These are phyloP conservation scores for Lepidurus arcticus DNA, from an alignment of 1,140 invertebrate species.

Conservation along the genomic window DNA sequence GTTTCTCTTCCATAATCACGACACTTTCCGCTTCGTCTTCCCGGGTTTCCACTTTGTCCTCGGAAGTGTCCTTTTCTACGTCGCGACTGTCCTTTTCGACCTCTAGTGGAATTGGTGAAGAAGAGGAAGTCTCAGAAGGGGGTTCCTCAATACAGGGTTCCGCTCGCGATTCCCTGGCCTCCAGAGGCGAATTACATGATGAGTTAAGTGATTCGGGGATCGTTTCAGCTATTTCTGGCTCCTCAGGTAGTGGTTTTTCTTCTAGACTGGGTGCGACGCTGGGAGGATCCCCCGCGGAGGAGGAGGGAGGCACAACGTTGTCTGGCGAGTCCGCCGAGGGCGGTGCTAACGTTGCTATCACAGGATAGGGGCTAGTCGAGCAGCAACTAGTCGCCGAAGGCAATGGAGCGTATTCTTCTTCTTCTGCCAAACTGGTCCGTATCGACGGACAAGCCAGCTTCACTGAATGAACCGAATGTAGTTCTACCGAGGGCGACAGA, in stretches of 20 bases:
- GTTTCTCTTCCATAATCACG: not conserved
- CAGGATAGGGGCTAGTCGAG: slow-evolving; percentile 35
- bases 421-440: no score
- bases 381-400: slow-evolving; percentile 28
- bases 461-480: not conserved
- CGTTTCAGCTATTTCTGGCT: no score
- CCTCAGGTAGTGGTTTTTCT: not conserved
- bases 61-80: no score
- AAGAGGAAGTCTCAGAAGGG: no score
- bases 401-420: not conserved
- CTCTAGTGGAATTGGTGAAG: no score
- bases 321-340: slow-evolving; percentile 54
- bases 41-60: not conserved
- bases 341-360: slow-evolving; percentile 32
- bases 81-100: no score
- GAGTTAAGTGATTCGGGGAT: no score
- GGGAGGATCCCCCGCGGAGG: slow-evolving; percentile 36
- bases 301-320: slow-evolving; percentile 50
- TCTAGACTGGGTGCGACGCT: not conserved
- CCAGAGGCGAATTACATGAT: no score
- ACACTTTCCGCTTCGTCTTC: slow-evolving; percentile 22
- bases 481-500: not conserved
- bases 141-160: no score
- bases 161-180: no score
- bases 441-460: no score